A percentile compares a stretch with the other conserved stretches of the same genome.
phyloP scores from a whole-genome alignment of 1,140 invertebrate species.

The Formica exsecta region DNA sequence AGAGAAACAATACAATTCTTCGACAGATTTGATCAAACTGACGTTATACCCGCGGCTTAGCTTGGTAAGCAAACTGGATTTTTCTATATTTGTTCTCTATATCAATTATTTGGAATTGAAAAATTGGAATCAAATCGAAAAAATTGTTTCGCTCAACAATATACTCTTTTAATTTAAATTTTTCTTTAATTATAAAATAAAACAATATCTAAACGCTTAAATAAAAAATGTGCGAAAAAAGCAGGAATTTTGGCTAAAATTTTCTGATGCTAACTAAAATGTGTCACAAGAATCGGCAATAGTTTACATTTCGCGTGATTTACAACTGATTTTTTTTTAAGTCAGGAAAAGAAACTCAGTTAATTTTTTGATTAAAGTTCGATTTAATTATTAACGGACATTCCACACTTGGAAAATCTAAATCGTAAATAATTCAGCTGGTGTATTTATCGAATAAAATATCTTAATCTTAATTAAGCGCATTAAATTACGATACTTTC shows the following conservation, averaged over 20 bases:
- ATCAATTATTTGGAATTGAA: slow-evolving; percentile 35
- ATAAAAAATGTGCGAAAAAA: neutral
- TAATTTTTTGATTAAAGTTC: slow-evolving; percentile 41
- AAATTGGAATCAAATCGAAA: slow-evolving; percentile 19
- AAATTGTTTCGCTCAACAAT: neutral
- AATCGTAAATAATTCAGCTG: slow-evolving; percentile 24
- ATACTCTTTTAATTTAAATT: too few relatives aligned
- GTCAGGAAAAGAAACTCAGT: neutral
- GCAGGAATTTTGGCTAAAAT: slow-evolving; percentile 22
- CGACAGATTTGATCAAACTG: neutral
- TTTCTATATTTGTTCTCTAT: slow-evolving; percentile 4
- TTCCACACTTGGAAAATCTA: too few relatives aligned
- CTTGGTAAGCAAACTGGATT: slow-evolving; percentile 11
- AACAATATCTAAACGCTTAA: slow-evolving; percentile 4
- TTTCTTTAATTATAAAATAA: neutral
- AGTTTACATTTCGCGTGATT: slow-evolving; percentile 10
- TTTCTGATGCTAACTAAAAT: neutral
- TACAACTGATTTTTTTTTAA: slow-evolving; percentile 22
- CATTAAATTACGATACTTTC: slow-evolving; percentile 2
- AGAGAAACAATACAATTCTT: neutral
- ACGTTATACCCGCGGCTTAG: slow-evolving; percentile 5
- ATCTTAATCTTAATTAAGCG: slow-evolving; percentile 36
- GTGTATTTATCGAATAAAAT: slow-evolving; percentile 41
- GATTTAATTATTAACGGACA: slow-evolving; percentile 3
- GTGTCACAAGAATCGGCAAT: neutral